A percentile compares a stretch with the other conserved stretches of the same genome.
phyloP scores from a whole-genome alignment of 2,888 invertebrate species.

The Parascotia fuliginaria region DNA sequence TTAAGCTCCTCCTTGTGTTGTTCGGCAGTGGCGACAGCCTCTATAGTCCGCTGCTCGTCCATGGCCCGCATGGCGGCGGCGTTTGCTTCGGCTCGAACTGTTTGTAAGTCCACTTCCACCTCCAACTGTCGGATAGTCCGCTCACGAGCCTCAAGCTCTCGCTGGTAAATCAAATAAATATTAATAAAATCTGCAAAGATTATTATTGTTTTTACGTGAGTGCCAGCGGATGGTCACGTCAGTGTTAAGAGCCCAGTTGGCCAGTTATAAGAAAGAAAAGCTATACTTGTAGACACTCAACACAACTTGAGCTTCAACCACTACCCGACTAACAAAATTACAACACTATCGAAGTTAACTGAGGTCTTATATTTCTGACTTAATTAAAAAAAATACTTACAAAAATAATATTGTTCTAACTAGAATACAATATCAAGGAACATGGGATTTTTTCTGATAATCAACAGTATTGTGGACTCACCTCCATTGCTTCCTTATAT shows the following conservation, averaged over 20 bases:
- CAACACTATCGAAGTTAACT: too few relatives aligned
- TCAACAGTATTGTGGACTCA: constrained; percentile 43
- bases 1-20: constrained; percentile 78
- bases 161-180: constrained; percentile 41
- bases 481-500: constrained; percentile 82
- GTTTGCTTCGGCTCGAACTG: constrained; percentile 71
- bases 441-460: neutral
- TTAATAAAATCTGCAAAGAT: neutral
- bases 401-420: too few relatives aligned
- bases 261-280: too few relatives aligned
- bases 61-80: constrained; percentile 62
- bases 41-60: constrained; percentile 70
- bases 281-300: too few relatives aligned
- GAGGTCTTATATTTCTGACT: too few relatives aligned
- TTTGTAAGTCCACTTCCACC: constrained; percentile 68
- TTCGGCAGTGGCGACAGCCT: constrained; percentile 59
- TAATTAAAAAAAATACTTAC: too few relatives aligned
- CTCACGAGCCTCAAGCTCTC: constrained; percentile 74
- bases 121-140: constrained; percentile 82
- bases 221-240: too few relatives aligned
- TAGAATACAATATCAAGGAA: too few relatives aligned
- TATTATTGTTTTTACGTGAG: too few relatives aligned
- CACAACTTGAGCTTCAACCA: too few relatives aligned
- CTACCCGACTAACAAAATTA: too few relatives aligned
- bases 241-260: too few relatives aligned